Conservation (phyloP, 37 sponge, comb jelly and placozoan genomes). For the Axinella damicornis region DNA sequence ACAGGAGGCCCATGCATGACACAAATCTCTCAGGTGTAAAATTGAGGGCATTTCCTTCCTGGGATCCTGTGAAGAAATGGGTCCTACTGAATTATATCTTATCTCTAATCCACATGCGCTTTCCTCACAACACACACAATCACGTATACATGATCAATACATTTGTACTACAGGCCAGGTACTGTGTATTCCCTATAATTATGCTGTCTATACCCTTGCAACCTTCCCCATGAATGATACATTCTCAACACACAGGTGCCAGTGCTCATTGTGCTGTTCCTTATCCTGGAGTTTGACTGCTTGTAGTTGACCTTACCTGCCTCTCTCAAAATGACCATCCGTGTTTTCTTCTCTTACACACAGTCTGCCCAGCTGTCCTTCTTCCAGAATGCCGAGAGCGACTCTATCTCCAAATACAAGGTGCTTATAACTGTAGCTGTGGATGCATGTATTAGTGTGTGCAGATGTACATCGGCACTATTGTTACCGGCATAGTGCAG, state of each 20-base stretch:
- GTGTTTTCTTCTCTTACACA: not conserved
- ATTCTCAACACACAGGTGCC: slow-evolving; percentile 41
- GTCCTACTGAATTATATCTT: too few relatives aligned
- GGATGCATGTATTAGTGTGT: slow-evolving; percentile 1
- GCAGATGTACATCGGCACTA: too few relatives aligned
- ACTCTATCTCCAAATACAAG: slow-evolving; percentile 15
- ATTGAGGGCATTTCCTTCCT: too few relatives aligned
- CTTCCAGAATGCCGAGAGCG: slow-evolving; percentile 33
- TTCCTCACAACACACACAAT: too few relatives aligned
- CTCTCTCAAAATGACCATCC: not conserved
- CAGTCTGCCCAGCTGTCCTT: slow-evolving; percentile 16
- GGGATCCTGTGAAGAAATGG: too few relatives aligned
- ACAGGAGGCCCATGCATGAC: too few relatives aligned
- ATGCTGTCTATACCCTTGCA: not conserved
- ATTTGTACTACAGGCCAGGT: too few relatives aligned
- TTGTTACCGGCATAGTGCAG: too few relatives aligned
- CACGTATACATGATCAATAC: too few relatives aligned
- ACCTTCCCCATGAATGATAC: not conserved
- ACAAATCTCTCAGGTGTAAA: too few relatives aligned
- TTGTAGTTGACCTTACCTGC: not conserved
- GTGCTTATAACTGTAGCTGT: not conserved
- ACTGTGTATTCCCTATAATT: too few relatives aligned
- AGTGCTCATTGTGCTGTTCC: slow-evolving; percentile 41
- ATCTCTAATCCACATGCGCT: too few relatives aligned
- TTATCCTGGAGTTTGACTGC: slow-evolving; percentile 35